Evolutionary conservation across 1,140 invertebrate species (phyloP).

Genomic region (Bombus picipes): DNA sequence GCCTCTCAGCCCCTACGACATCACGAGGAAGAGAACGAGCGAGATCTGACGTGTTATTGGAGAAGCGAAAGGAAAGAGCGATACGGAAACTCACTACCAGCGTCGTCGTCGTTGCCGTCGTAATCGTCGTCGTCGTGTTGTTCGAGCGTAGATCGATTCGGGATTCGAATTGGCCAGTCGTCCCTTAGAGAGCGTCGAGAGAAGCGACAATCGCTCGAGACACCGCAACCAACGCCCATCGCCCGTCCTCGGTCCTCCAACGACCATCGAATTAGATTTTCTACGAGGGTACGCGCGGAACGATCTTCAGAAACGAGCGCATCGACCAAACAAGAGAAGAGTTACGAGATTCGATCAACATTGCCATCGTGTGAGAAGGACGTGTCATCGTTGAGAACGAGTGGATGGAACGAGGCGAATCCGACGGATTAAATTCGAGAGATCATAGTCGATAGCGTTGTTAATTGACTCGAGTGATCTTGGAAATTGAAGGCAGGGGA

Average conservation of each 20-base stretch:
- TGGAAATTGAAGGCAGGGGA: not conserved
- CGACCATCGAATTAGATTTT: conserved; percentile 35
- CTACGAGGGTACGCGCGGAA: not conserved
- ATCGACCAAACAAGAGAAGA: too few relatives aligned
- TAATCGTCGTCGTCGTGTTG: conserved; percentile 22
- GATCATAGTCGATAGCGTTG: not conserved
- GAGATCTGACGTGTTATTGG: conserved; percentile 38
- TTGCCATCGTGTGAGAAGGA: not conserved
- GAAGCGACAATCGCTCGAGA: conserved; percentile 26
- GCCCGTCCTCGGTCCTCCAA: conserved; percentile 14
- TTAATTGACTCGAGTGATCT: not conserved
- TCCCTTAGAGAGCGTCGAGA: conserved; percentile 18
- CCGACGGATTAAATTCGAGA: not conserved
- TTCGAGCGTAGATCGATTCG: conserved; percentile 33
- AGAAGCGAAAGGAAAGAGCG: conserved; percentile 45
- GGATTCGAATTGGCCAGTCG: conserved; percentile 42
- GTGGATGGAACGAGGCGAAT: not conserved
- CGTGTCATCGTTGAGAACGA: not conserved
- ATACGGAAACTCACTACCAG: conserved; percentile 29
- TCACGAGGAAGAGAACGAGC: conserved; percentile 46
- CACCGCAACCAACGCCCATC: conserved; percentile 12
- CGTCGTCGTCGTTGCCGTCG: conserved; percentile 10
- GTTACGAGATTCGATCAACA: too few relatives aligned
- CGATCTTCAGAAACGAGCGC: conserved; percentile 11
- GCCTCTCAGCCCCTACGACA: conserved; percentile 58